Evolutionary conservation across 2,113 vertebrate species (phyloP).

Genomic region (Eublepharis macularius): DNA sequence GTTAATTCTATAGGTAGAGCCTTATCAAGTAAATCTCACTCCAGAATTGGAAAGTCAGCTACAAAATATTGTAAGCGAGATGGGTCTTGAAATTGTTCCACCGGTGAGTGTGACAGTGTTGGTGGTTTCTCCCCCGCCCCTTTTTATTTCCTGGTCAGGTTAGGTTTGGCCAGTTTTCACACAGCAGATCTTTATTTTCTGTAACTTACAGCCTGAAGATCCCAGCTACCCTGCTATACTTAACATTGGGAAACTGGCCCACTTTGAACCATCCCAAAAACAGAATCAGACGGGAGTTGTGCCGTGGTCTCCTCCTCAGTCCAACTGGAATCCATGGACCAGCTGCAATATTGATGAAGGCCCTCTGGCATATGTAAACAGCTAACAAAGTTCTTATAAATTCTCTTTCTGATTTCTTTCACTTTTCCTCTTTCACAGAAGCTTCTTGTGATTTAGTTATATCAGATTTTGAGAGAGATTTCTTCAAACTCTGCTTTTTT

Average conservation of each 20-base stretch:
- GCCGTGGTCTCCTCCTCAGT: slow-evolving; percentile 96
- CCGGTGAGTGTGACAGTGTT: slow-evolving; percentile 66
- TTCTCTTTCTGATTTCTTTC: not conserved
- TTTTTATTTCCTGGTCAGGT: not conserved
- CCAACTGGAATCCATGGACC: slow-evolving; percentile 99
- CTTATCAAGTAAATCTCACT: slow-evolving; percentile 80
- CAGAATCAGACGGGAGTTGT: slow-evolving; percentile 86
- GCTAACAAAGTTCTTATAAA: not conserved
- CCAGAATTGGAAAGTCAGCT: slow-evolving; percentile 84
- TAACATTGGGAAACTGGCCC: slow-evolving; percentile 86
- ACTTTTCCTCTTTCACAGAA: not conserved
- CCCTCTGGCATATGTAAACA: slow-evolving; percentile 87
- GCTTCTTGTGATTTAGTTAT: not conserved
- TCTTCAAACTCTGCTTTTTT: slow-evolving; percentile 20
- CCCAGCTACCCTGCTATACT: slow-evolving; percentile 78
- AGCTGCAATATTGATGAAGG: slow-evolving; percentile 98
- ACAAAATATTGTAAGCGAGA: slow-evolving; percentile 74
- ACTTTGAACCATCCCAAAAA: slow-evolving; percentile 89
- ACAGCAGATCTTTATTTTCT: not conserved
- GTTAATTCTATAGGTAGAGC: slow-evolving; percentile 80
- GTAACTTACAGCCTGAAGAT: slow-evolving; percentile 77
- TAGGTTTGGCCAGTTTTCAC: not conserved
- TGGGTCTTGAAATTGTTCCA: slow-evolving; percentile 80
- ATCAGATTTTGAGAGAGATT: not conserved
- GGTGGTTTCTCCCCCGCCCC: not conserved